These are phyloP conservation scores for Agapostemon virescens DNA, from an alignment of 2,888 invertebrate genomes.

Conservation along the genomic window DNA sequence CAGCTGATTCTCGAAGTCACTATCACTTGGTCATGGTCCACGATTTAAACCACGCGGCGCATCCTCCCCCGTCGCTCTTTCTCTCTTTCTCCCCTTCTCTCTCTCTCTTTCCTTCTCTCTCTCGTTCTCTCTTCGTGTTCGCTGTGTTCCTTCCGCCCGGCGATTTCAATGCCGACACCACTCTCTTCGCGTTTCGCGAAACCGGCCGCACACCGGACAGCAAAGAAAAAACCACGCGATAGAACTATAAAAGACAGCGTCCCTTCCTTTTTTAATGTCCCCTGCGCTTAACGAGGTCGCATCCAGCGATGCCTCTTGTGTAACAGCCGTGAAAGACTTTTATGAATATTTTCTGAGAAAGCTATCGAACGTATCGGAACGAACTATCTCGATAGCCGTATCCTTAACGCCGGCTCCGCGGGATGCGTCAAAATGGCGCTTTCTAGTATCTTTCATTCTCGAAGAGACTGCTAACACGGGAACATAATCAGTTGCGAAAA, in stretches of 20 bases:
- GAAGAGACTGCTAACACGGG: too few species aligned
- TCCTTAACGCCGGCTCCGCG: too few species aligned
- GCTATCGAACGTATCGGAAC: not conserved
- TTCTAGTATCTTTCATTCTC: too few species aligned
- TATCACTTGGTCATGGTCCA: slow-evolving; percentile 64
- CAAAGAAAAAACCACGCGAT: not conserved
- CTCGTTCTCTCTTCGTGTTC: too few species aligned
- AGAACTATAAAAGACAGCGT: slow-evolving; percentile 15
- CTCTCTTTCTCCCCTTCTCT: not conserved
- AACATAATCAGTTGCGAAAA: too few species aligned
- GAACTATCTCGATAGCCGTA: not conserved
- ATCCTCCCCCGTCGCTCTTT: slow-evolving; percentile 20
- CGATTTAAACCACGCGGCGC: slow-evolving; percentile 42
- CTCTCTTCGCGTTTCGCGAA: slow-evolving; percentile 29
- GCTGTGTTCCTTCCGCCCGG: not conserved
- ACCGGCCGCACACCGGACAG: not conserved
- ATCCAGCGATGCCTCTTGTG: not conserved
- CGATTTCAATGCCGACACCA: slow-evolving; percentile 23
- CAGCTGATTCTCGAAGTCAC: slow-evolving; percentile 59
- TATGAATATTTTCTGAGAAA: slow-evolving; percentile 2
- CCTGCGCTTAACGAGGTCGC: not conserved
- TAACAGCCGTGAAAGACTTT: not conserved
- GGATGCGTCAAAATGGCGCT: too few species aligned
- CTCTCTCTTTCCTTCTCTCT: not conserved
- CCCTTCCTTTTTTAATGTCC: slow-evolving; percentile 5